Evolutionary conservation across 1,140 invertebrate species (phyloP), one percentile per base, ranked within the genome.

Genomic region (Drosophila funebris): DNA sequence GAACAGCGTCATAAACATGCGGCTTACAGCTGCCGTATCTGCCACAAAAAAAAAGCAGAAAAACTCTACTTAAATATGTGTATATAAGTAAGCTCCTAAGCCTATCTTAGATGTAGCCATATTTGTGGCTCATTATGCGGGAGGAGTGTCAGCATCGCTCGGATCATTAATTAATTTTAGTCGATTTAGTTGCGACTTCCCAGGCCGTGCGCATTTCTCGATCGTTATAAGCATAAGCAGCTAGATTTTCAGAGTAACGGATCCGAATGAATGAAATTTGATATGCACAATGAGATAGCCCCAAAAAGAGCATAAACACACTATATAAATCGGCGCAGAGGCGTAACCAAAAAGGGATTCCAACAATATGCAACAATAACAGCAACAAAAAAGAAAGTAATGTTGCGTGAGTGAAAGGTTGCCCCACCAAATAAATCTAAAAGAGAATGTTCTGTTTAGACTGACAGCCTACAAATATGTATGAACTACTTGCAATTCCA

Each of bases 251-350:
- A 46, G 44, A 67, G 50, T 88, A 88, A 88, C 83, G 83, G 84
- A 79, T 79, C 64, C 58, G 73, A 82, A 69, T 89, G 72, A 88
- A 89, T 88, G 83, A 88, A 88, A 88, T 88, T 88, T 88, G 83
- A 88, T 88, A 88, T 88, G 84, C 83, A 83, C 72, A 79, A 83
- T 68, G 52, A 78, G 83, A 87, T 87, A 88, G 83, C 69, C 57
- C 36, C 68, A 48, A 46, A 67, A 57, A 68, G 31, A 84, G 72
- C 44, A 68, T 64, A 72, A 54, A 27, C 11, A 53, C 6, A 29
- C 43, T 58, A 66, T 58, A 58, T 53, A 61, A 39, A 72, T 52
- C 43, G 33, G 14, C 8, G 20, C 69, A 72, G 53, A 43, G 62
- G 53, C 29, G 69, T 44, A 56, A 24, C 36, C 22, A 43, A 9